Conservation (phyloP, 2,113 vertebrate genomes). For the Saguinus imperator region DNA sequence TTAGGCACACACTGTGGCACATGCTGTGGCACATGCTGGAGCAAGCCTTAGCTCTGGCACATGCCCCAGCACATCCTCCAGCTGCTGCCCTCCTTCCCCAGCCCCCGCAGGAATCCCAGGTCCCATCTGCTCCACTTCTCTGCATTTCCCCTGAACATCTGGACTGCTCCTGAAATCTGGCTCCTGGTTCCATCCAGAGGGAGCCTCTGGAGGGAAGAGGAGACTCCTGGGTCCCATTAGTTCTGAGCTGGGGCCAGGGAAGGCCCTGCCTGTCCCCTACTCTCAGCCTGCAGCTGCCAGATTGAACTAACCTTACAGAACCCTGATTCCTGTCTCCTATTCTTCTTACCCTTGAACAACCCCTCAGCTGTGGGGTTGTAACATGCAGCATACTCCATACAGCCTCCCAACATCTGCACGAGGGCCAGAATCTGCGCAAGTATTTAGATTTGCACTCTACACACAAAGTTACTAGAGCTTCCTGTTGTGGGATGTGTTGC, state of each 20-base stretch:
- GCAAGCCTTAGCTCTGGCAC: conserved; percentile 14
- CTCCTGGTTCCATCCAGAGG: conserved; percentile 55
- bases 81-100: conserved; percentile 20
- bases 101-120: conserved; percentile 52
- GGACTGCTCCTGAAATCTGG: conserved; percentile 69
- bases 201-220: conserved; percentile 43
- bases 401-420: not conserved
- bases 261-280: not conserved
- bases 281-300: conserved; percentile 2
- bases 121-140: conserved; percentile 70
- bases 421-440: not conserved
- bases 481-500: not conserved
- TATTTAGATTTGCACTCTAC: not conserved
- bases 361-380: not conserved
- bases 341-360: not conserved
- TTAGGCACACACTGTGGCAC: not conserved
- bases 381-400: not conserved
- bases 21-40: not conserved
- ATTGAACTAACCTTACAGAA: not conserved
- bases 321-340: not conserved
- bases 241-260: conserved; percentile 34
- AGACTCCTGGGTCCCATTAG: conserved; percentile 50
- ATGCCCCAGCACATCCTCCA: conserved; percentile 41
- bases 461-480: not conserved
- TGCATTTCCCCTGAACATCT: conserved; percentile 72